Evolutionary conservation across 2,888 invertebrate genomes (phyloP).

Genomic region (Sarcophaga subvicina): DNA sequence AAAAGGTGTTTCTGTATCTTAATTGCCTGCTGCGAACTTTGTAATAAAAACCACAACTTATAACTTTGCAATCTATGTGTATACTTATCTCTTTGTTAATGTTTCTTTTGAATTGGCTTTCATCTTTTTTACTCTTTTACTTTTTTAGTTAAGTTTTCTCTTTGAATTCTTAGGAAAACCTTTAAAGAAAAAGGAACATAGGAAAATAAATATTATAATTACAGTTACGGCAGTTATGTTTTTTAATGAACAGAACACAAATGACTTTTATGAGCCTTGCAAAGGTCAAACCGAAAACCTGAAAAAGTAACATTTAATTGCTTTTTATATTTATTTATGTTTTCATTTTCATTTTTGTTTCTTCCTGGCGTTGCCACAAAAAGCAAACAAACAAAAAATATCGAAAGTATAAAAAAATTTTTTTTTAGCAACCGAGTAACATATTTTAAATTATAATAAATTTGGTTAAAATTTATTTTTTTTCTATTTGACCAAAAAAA

Average conservation of each 20-base stretch:
- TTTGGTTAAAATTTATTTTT: neutral
- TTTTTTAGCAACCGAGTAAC: neutral
- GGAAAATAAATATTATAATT: too few relatives aligned
- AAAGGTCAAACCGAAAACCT: too few relatives aligned
- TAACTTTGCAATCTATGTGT: neutral
- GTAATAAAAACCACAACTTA: neutral
- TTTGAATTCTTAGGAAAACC: too few relatives aligned
- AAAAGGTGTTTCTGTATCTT: neutral
- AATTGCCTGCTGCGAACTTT: neutral
- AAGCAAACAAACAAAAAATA: neutral
- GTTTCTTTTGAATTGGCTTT: neutral
- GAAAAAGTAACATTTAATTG: too few relatives aligned
- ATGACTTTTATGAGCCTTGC: too few relatives aligned
- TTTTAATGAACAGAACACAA: too few relatives aligned
- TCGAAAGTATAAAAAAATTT: too few relatives aligned
- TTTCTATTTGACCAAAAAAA: neutral
- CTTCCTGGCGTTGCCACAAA: neutral
- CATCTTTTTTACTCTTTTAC: too few relatives aligned
- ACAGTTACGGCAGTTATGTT: too few relatives aligned
- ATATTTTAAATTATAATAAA: slow-evolving; percentile 20
- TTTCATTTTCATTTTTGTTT: neutral
- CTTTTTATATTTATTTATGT: neutral
- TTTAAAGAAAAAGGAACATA: too few relatives aligned
- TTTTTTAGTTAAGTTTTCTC: too few relatives aligned
- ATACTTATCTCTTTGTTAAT: neutral